These are phyloP conservation scores for Piprites chloris DNA, from an alignment of 2,113 vertebrate species.

Conservation along the genomic window DNA sequence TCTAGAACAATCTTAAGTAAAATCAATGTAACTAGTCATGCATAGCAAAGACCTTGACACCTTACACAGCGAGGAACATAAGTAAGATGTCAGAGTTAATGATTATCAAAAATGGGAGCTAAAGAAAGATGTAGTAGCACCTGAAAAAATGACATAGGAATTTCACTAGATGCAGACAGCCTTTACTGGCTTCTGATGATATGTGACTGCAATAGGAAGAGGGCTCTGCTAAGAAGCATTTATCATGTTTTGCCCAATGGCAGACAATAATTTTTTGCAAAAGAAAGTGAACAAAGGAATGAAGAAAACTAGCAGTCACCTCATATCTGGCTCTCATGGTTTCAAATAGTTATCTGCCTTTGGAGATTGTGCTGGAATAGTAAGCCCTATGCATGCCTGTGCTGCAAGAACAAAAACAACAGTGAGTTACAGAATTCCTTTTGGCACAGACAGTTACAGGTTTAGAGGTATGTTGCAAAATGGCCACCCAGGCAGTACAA, in stretches of 20 bases:
- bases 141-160: not conserved
- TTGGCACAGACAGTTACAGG: not conserved
- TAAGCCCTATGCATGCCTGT: not conserved
- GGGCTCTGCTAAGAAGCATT: fast-evolving
- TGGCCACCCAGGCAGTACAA: not conserved
- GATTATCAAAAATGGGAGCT: not conserved
- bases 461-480: not conserved
- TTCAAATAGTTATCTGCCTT: not conserved
- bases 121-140: not conserved
- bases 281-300: not conserved
- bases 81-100: not conserved
- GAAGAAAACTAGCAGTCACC: not conserved
- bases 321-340: not conserved
- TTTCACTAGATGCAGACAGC: not conserved
- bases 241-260: not conserved
- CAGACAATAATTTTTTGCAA: not conserved
- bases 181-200: not conserved
- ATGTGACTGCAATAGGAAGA: not conserved
- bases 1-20: not conserved
- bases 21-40: not conserved
- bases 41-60: not conserved
- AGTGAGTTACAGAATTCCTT: not conserved
- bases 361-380: not conserved
- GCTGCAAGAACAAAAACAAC: not conserved
- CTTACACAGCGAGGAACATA: not conserved